Percentiles rank a stretch among this genome's conserved stretches.
Evolutionary conservation across 2,797 vertebrate species (phyloP).

Genomic region (Paramormyrops hopkinsi): DNA sequence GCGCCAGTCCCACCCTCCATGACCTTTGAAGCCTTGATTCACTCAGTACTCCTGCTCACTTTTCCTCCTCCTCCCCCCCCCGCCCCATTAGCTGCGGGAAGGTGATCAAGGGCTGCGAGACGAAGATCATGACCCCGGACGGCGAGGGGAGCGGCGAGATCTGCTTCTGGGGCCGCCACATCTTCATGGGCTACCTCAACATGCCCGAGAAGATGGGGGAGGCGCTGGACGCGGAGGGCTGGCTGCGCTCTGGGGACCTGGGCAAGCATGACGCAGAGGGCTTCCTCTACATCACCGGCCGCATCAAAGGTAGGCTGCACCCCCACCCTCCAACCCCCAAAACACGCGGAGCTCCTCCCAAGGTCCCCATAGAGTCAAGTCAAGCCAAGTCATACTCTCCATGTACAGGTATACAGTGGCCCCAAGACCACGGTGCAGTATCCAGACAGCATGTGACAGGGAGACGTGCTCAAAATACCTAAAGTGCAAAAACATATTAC

Average conservation of each 20-base stretch:
- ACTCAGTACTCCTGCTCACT: background rate
- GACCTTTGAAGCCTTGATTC: background rate
- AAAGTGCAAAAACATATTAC: too few relatives aligned
- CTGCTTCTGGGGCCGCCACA: slow-evolving; percentile 83
- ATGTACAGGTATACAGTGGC: background rate
- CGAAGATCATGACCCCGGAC: slow-evolving; percentile 65
- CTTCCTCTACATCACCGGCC: slow-evolving; percentile 85
- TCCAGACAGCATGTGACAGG: background rate
- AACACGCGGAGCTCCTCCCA: background rate
- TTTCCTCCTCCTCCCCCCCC: background rate
- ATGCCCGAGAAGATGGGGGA: slow-evolving; percentile 74
- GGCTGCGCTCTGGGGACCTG: slow-evolving; percentile 90
- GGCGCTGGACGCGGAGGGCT: slow-evolving; percentile 72
- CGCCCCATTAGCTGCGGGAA: slow-evolving; percentile 70
- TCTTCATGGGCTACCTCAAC: slow-evolving; percentile 95
- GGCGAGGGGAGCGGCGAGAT: slow-evolving; percentile 72
- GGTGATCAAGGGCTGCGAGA: slow-evolving; percentile 67
- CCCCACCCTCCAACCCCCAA: background rate
- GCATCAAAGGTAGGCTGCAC: slow-evolving; percentile 80
- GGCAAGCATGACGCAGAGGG: slow-evolving; percentile 70
- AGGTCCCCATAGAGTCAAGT: background rate
- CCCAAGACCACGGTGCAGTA: background rate
- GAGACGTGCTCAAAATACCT: too few relatives aligned
- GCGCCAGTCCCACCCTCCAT: background rate
- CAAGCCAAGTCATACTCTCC: background rate